Percentiles rank a stretch among this genome's conserved stretches.
These are phyloP conservation scores for Terebella lapidaria DNA, from an alignment of 2,888 invertebrate species.

Conservation along the genomic window DNA sequence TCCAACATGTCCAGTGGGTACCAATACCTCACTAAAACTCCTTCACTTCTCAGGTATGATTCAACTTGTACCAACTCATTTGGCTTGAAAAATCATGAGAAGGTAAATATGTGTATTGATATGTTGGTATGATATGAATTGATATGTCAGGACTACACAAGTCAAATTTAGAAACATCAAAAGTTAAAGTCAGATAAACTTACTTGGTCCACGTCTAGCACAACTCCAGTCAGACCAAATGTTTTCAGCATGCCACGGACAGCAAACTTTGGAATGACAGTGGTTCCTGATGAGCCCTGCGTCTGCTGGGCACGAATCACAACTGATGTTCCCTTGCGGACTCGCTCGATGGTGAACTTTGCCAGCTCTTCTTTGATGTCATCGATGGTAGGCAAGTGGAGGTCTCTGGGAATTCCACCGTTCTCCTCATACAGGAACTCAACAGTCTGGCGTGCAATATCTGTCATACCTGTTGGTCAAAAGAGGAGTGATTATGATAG, in stretches of 20 bases:
- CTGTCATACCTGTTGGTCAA: slow-evolving; percentile 46
- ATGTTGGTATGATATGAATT: background rate
- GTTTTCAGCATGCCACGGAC: slow-evolving; percentile 51
- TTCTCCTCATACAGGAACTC: slow-evolving; percentile 54
- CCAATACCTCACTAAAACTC: slow-evolving; percentile 52
- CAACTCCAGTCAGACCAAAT: slow-evolving; percentile 51
- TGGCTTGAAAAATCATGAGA: slow-evolving; percentile 24
- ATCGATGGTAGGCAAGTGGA: slow-evolving; percentile 53
- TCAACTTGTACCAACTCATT: slow-evolving; percentile 53
- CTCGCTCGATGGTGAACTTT: slow-evolving; percentile 51
- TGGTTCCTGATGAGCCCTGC: slow-evolving; percentile 28
- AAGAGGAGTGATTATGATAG: background rate
- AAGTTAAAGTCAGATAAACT: slow-evolving; percentile 11
- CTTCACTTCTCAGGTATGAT: slow-evolving; percentile 51
- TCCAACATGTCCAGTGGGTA: slow-evolving; percentile 51
- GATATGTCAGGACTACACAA: background rate
- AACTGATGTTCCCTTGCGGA: slow-evolving; percentile 51
- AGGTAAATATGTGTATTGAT: background rate
- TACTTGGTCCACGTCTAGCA: slow-evolving; percentile 51
- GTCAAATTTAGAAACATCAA: background rate
- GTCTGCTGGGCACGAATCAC: slow-evolving; percentile 37
- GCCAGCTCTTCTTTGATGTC: slow-evolving; percentile 52
- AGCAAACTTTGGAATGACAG: slow-evolving; percentile 49
- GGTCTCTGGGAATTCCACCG: slow-evolving; percentile 52
- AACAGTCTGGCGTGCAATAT: slow-evolving; percentile 53